Percentiles rank a stretch among this genome's conserved stretches.
These are phyloP conservation scores for Acanthosepion lycidas DNA, from an alignment of 2,888 invertebrate genomes.

Conservation along the genomic window DNA sequence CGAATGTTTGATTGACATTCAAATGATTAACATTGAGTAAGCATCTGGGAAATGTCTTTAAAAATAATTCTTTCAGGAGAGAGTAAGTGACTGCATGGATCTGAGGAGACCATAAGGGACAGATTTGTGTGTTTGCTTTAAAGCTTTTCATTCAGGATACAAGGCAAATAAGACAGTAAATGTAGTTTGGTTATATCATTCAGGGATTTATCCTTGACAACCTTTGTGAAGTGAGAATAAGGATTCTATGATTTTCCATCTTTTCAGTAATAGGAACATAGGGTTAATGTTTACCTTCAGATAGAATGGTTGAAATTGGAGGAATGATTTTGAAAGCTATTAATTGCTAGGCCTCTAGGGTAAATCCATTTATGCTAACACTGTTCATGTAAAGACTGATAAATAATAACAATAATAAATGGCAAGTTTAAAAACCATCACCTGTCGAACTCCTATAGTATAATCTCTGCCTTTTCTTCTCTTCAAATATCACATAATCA, in stretches of 20 bases:
- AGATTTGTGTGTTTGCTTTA: neutral
- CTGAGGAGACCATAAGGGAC: neutral
- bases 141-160: slow-evolving; percentile 11
- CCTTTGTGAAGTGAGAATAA: neutral
- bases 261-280: too few species aligned
- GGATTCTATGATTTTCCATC: neutral
- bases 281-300: too few species aligned
- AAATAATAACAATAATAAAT: too few species aligned
- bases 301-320: too few species aligned
- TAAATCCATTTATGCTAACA: too few species aligned
- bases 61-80: slow-evolving; percentile 1
- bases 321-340: too few species aligned
- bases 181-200: neutral
- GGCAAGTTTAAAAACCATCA: too few species aligned
- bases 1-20: neutral
- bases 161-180: slow-evolving; percentile 3
- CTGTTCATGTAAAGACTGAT: too few species aligned
- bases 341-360: too few species aligned
- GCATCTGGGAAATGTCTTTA: neutral
- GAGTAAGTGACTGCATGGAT: slow-evolving; percentile 15
- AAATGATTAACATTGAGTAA: slow-evolving; percentile 33
- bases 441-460: too few species aligned
- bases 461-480: too few species aligned
- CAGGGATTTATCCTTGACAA: slow-evolving; percentile 11
- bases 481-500: too few species aligned